A percentile compares a stretch with the other conserved stretches of the same genome.
Evolutionary conservation across 2,113 vertebrate genomes (phyloP).

Genomic region (Chamaea fasciata): DNA sequence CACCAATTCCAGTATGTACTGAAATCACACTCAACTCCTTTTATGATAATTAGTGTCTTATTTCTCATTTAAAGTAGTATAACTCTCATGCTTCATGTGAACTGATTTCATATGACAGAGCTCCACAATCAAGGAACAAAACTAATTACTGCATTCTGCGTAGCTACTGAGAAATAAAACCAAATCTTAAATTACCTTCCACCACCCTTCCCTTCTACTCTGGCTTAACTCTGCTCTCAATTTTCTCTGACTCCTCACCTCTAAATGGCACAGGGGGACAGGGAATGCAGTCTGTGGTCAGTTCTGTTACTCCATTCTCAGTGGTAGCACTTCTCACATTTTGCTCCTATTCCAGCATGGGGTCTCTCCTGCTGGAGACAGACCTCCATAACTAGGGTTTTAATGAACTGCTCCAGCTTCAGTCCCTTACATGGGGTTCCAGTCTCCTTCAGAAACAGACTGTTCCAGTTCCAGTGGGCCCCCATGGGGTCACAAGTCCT

Average conservation of each 20-base stretch:
- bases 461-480: rapidly evolving
- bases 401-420: not conserved
- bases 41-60: not conserved
- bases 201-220: not conserved
- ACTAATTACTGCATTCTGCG: not conserved
- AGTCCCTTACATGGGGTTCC: rapidly evolving
- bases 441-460: not conserved
- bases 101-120: not conserved
- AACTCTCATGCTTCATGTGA: not conserved
- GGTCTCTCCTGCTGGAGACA: not conserved
- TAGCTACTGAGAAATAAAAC: not conserved
- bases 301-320: not conserved
- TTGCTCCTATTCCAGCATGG: not conserved
- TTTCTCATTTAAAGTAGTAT: not conserved
- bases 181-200: not conserved
- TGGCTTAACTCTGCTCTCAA: rapidly evolving
- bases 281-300: rapidly evolving
- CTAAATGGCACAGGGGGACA: rapidly evolving
- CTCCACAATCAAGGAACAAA: not conserved
- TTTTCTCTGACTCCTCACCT: not conserved
- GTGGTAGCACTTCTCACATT: not conserved
- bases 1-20: not conserved
- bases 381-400: rapidly evolving
- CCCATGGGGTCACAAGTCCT: not conserved
- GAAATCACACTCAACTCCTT: not conserved